Evolutionary conservation across 1,140 invertebrate genomes (phyloP), one percentile per base, ranked within the genome.

Genomic region (Aricia agestis): DNA sequence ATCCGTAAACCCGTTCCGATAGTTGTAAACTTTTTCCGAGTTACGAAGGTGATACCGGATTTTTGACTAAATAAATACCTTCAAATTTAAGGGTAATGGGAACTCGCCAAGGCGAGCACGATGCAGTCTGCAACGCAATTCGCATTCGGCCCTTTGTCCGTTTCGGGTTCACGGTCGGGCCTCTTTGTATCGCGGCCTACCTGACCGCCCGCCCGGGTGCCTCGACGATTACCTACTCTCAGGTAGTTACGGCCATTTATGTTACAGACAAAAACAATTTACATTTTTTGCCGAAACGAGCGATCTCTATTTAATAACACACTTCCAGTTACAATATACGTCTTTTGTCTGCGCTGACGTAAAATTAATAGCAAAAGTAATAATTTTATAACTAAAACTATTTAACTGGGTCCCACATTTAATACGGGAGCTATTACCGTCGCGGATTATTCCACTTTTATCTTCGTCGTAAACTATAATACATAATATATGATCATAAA

Each of bases 71-170:
- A 25, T 63, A 63, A 19, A 25, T 18, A 17, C 59, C 19, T 63
- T 18, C 7, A 63, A 63, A 52, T 15, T 52, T 15, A 63, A 19
- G 10, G 59, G 17, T 63, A 63, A 63, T 19, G 59, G 59, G 59
- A 78, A 82, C 84, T 83, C 59, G 74, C 72, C 87, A 87, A 89
- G 84, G 85, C 82, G 80, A 86, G 82, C 85, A 68, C 70, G 82
- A 72, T 77, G 74, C 72, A 78, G 80, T 82, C 79, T 82, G 80
- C 85, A 85, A 84, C 82, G 84, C 79, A 77, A 84, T 88, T 88
- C 82, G 80, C 82, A 85, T 85, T 80, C 82, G 79, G 78, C 80
- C 81, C 80, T 87, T 89, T 87, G 84, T 87, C 82, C 86, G 80
- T 82, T 81, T 80, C 76, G 80, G 80, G 83, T 85, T 84, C 82